Evolutionary conservation across 2,113 vertebrate genomes (phyloP).

Genomic region (Myotis brandtii): DNA sequence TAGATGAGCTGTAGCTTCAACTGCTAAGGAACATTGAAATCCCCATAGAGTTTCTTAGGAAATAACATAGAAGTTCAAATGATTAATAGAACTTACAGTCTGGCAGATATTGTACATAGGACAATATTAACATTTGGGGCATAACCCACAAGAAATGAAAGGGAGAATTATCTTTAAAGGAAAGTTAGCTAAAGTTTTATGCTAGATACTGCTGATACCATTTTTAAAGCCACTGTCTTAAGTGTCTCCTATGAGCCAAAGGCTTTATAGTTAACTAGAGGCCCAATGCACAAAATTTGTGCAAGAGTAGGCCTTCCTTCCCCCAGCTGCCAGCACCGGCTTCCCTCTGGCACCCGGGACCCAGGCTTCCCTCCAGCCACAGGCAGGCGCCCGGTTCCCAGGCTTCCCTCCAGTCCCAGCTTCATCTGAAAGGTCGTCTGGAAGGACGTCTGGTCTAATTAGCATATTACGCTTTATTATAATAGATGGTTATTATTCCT

Average conservation of each 20-base stretch:
- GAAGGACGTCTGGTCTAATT: no score
- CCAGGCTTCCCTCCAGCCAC: no score
- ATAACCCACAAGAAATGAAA: slow-evolving; percentile 23
- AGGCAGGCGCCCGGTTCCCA: no score
- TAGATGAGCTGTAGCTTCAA: slow-evolving; percentile 9
- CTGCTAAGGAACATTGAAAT: background rate
- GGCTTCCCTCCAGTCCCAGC: no score
- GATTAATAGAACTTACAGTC: background rate
- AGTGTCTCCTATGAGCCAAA: background rate
- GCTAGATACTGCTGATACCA: background rate
- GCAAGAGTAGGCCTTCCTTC: no score
- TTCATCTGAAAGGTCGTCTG: no score
- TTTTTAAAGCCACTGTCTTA: background rate
- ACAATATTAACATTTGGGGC: slow-evolving; percentile 15
- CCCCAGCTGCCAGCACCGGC: no score
- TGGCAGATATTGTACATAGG: background rate
- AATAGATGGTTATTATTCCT: background rate
- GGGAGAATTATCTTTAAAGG: slow-evolving; percentile 32
- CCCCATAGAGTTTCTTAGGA: background rate
- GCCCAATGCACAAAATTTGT: no score
- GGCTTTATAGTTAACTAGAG: background rate
- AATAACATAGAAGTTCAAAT: background rate
- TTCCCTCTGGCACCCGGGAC: no score
- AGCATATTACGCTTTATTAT: no score
- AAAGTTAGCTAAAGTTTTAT: background rate